Base-by-base conservation (phyloP, 2,888 invertebrate species). In the Aelia acuminata region DNA sequence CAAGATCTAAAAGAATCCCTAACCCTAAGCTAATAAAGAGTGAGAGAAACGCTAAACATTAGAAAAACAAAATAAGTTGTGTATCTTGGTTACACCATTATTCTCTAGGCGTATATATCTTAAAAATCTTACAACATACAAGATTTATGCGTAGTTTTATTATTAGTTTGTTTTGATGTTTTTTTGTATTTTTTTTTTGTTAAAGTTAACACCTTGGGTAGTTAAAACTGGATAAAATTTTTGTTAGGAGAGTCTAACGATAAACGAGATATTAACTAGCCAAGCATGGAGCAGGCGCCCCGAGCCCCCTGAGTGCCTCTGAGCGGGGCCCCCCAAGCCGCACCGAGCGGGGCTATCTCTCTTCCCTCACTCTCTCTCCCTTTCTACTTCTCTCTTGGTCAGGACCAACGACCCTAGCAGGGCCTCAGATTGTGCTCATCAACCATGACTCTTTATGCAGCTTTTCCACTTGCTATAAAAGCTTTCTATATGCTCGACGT, bases 381-480 rank as follows among this genome's bases (percentile, higher is more conserved):
- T 85, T 84, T 63, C 88, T 85, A 85, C 85, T 39, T 50, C 85
- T 85, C 53, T 85, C 85, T 39, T 85, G 53, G 50, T 85, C 85
- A 50, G 85, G 85, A 85, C 85, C 85, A 85, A 57, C 4, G 57
- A 50, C 85, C 85, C 50, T 20, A 18, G 50, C 35, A 39, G 50
- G 85, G 84, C 85, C 85, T 50, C 26, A 3, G 43, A 43, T 39
- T 26, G n/a, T 53, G n/a, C 50, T 53, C 48, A 92, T 94, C 94
- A 95, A 92, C 95, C 94, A 91, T 94, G 94, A 91, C 94, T 94
- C 91, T 95, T 95, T 89, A 94, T 93, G 47, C 95, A 94, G 91
- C 96, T 95, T 92, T 97, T 97, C 96, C 97, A 98, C 93, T 96
- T 97, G 84, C 94, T 93, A 93, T 96, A 96, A 93, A 98, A 98